Base-by-base conservation (phyloP, 2,113 vertebrate species). In the Campylomormyrus numenius region DNA sequence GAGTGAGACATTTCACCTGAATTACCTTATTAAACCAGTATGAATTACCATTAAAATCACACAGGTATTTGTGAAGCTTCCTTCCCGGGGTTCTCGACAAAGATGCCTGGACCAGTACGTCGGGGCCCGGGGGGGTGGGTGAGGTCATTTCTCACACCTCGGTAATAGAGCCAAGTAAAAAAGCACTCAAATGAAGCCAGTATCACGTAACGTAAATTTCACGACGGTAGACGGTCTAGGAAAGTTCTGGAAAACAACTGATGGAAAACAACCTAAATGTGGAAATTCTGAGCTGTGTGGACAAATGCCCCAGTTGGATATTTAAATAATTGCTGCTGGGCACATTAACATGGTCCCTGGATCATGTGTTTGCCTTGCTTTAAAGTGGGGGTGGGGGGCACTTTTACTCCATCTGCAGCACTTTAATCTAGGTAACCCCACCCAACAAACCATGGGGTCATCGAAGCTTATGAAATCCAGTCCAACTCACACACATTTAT, bases 1-100 rank as follows among this genome's bases (percentile, higher is more conserved):
- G 74, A 80, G 74, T 77, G 70, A 80, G 74, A 42, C 35, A 80
- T 80, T 80, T 80, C 35, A 80, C 74, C 74, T 80, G 74, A 80
- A 80, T 42, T 80, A 80, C 35, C 74, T 80, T 80, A 80, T 80
- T 80, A 80, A 80, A 42, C 35, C 5, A 4, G 15, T 80, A 80
- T 80, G 74, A 80, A 80, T 80, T 80, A 80, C 35, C 74, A 80
- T 80, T 42, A 35, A 80, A 80, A 80, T 80, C 35, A 19, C 74
- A 42, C 74, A 80, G 74, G 74, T 80, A 80, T 80, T 80, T 80
- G 74, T 80, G 74, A 80, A 80, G 10, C 13, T 77, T 19, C 74
- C 74, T 35, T 42, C 74, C 74, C 6, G 74, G 35, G 35, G 74
- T 42, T 80, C 35, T 80, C 0, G 1, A 80, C 15, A 80, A 80